These are phyloP conservation scores for Vipera ursinii DNA, from an alignment of 2,797 vertebrate species.

Conservation along the genomic window DNA sequence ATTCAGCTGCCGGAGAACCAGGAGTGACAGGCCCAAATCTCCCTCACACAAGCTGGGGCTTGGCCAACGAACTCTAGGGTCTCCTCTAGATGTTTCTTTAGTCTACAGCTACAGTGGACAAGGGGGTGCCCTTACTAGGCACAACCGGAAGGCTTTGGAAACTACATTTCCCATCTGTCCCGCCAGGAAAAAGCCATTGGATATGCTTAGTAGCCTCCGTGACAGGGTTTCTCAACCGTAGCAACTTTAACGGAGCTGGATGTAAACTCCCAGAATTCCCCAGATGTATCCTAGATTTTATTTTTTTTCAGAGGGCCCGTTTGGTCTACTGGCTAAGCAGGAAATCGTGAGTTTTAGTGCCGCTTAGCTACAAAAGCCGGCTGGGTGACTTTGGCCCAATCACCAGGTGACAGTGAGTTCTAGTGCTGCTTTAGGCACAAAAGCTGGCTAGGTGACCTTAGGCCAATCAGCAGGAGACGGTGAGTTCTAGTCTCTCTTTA, in stretches of 20 bases:
- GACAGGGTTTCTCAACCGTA: background rate
- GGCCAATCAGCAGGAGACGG: rapidly evolving
- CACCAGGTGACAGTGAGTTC: too few relatives aligned
- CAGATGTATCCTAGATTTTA: background rate
- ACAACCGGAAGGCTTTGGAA: background rate
- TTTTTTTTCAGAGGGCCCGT: background rate
- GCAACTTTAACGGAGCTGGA: background rate
- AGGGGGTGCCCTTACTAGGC: background rate
- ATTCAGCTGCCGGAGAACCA: background rate
- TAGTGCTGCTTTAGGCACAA: rapidly evolving
- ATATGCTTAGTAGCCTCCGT: background rate
- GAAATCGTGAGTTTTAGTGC: too few relatives aligned
- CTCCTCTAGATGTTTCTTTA: background rate
- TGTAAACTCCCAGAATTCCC: background rate
- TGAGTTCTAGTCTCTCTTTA: too few relatives aligned
- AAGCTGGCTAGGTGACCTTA: too few relatives aligned
- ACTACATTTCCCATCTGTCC: background rate
- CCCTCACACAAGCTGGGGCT: too few relatives aligned
- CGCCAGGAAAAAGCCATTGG: too few relatives aligned
- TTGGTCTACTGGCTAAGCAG: background rate
- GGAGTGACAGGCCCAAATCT: background rate
- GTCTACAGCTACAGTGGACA: background rate
- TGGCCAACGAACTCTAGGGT: background rate
- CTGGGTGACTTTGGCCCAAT: too few relatives aligned
- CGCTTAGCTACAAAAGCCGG: too few relatives aligned